phyloP scores from a whole-genome alignment of 2,888 invertebrate species.

The Entomobrya multifasciata region DNA sequence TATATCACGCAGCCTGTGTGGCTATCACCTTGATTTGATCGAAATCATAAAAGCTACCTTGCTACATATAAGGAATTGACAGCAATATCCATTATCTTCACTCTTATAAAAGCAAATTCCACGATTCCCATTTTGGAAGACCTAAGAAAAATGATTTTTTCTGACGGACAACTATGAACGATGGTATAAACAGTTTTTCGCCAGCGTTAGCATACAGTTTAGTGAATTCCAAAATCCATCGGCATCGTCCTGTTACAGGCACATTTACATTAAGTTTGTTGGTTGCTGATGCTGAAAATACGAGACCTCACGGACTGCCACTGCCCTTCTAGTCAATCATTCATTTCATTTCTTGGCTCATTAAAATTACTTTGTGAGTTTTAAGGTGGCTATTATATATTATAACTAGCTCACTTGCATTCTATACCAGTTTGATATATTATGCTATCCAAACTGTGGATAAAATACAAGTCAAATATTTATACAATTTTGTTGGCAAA shows the following conservation, averaged over 20 bases:
- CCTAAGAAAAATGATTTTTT: no score
- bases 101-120: no score
- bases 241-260: not conserved
- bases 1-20: no score
- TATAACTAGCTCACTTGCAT: not conserved
- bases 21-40: no score
- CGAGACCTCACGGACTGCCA: slow-evolving; percentile 59
- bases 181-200: no score
- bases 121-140: no score
- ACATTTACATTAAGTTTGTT: not conserved
- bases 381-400: not conserved
- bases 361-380: not conserved
- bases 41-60: no score
- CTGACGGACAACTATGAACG: no score
- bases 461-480: not conserved
- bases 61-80: no score
- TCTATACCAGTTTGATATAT: not conserved
- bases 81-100: no score
- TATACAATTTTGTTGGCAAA: not conserved
- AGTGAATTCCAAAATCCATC: not conserved
- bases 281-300: slow-evolving; percentile 32
- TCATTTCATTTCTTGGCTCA: slow-evolving; percentile 47
- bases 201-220: no score
- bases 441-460: not conserved
- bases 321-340: slow-evolving; percentile 44